Base-by-base conservation (phyloP, 2,113 vertebrate species). In the Lota lota region DNA sequence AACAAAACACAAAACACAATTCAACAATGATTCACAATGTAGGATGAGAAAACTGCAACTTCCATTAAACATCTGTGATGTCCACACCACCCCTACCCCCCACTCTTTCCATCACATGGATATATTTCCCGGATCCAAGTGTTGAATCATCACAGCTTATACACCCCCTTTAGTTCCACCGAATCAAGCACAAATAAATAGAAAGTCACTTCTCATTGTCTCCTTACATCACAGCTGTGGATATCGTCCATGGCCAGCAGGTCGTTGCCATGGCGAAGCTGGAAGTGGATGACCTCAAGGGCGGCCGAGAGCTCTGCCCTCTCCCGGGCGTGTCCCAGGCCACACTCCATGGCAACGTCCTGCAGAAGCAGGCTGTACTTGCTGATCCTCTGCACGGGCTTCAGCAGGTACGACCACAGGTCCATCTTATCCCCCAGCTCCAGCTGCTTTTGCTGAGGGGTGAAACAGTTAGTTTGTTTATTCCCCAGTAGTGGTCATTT, bases 181-280 rank as follows among this genome's bases (percentile, higher is more conserved):
- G 10, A 17, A 57, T 57, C n/a, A 17, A 33, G 18, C 56, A 18
- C 16, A 57, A 17, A 57, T 12, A 57, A 19, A n/a, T 6, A 17
- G 17, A 33, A 2, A 20, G n/a, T 17, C 19, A 21, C 58, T 60
- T 16, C 65, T 17, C 12, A 62, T 54, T n/a, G 2, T 56, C 53
- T 56, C 72, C 91, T 91, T 77, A 93, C 93, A 64, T 93, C 93
- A 76, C 92, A 93, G n/a, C 91, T 89, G 66, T 82, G 89, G 70
- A 93, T 92, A 72, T 90, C 93, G 15, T 93, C 92, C 92, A 93
- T 93, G 67, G 90, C 91, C 53, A 93, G 90, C 54, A 93, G 88
- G 66, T 93, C 87, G 4, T 93, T 93, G 51, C 90, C 91, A 15
- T 91, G 91, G 4, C 90, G 90, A 76, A 93, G 91, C 83, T 93